Conservation (phyloP, 1,140 invertebrate species). For the Ephestia elutella region DNA sequence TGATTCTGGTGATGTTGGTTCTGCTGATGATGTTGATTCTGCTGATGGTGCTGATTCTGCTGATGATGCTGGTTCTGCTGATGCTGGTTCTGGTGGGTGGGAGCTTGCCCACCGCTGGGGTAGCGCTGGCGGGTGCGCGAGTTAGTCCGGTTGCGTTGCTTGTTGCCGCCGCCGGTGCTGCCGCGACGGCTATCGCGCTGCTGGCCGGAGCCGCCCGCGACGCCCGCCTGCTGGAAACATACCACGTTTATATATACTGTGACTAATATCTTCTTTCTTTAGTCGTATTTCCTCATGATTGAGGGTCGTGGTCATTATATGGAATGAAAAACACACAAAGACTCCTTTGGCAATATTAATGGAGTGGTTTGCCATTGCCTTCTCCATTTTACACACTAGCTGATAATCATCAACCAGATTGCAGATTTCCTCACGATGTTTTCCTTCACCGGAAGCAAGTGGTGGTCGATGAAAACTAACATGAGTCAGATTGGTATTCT, state of each 20-base stretch:
- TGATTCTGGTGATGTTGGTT: slow-evolving; percentile 16
- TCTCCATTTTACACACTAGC: too few relatives aligned
- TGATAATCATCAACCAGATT: too few relatives aligned
- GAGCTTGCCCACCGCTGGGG: slow-evolving; percentile 54
- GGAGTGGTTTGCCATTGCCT: too few relatives aligned
- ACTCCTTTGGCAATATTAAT: too few relatives aligned
- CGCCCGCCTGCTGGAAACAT: slow-evolving; percentile 31
- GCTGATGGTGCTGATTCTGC: slow-evolving; percentile 14
- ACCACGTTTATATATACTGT: neutral
- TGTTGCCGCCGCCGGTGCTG: slow-evolving; percentile 28
- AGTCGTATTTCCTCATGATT: too few relatives aligned
- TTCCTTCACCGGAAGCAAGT: too few relatives aligned
- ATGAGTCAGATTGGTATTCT: too few relatives aligned
- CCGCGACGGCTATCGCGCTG: slow-evolving; percentile 50
- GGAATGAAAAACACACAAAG: too few relatives aligned
- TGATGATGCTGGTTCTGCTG: slow-evolving; percentile 37
- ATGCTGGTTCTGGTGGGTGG: slow-evolving; percentile 55
- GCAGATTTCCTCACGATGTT: too few relatives aligned
- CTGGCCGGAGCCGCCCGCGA: slow-evolving; percentile 34
- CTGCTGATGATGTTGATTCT: slow-evolving; percentile 32
- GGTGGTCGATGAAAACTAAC: too few relatives aligned
- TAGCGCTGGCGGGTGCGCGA: slow-evolving; percentile 56
- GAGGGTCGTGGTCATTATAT: too few relatives aligned
- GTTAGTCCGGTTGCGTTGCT: slow-evolving; percentile 37
- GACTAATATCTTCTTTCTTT: too few relatives aligned